Percentiles rank a stretch among this genome's conserved stretches.
Evolutionary conservation across 2,888 invertebrate genomes (phyloP).

Genomic region (Gisinianus flammeolus): DNA sequence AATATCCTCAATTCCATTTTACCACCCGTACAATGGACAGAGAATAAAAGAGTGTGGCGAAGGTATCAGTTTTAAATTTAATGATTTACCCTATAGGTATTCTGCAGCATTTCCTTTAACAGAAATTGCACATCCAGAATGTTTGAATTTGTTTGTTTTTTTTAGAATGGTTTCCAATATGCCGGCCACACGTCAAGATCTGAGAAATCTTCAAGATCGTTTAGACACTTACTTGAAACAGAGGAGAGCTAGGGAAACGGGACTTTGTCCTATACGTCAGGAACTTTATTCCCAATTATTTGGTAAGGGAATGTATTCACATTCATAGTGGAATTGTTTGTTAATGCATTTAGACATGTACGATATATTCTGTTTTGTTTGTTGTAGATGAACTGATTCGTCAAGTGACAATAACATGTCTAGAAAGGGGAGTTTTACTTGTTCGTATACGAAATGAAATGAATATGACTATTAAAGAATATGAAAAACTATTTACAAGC

Average conservation of each 20-base stretch:
- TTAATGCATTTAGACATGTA: no score
- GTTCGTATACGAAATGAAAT: constrained; percentile 37
- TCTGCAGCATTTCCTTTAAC: no score
- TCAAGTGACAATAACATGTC: constrained; percentile 27
- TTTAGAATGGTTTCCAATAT: constrained; percentile 25
- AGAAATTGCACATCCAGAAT: no score
- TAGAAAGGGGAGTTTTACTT: constrained; percentile 28
- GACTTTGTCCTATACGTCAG: constrained; percentile 30
- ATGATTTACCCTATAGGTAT: no score
- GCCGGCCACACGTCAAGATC: constrained; percentile 19
- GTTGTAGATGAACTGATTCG: constrained; percentile 38
- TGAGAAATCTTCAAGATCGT: constrained; percentile 27
- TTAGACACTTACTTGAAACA: constrained; percentile 39
- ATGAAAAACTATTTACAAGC: constrained; percentile 37
- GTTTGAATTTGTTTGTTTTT: no score
- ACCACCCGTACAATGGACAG: constrained; percentile 32
- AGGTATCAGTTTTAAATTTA: no score
- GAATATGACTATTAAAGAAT: constrained; percentile 20
- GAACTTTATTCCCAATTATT: constrained; percentile 32
- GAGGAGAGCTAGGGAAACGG: constrained; percentile 25
- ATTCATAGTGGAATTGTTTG: neutral
- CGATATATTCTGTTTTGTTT: no score
- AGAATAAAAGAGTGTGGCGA: constrained; percentile 23
- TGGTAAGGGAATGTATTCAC: constrained; percentile 16
- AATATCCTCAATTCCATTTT: constrained; percentile 28